Conservation (phyloP, 2,888 invertebrate genomes). For the Melinaea menophilus region DNA sequence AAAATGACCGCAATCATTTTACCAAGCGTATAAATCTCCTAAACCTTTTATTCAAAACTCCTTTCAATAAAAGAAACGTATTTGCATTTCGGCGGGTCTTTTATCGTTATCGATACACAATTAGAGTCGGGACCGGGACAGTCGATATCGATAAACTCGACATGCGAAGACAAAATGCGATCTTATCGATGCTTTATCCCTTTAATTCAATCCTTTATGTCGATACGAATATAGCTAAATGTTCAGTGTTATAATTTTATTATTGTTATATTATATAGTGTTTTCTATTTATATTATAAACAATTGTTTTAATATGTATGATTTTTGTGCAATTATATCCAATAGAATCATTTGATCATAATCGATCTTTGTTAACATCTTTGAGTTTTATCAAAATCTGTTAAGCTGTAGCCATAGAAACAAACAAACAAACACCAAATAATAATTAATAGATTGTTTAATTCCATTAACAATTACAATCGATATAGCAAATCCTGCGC, state of each 20-base stretch:
- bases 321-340: too few species aligned
- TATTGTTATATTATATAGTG: too few species aligned
- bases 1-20: background rate
- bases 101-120: slow-evolving; percentile 63
- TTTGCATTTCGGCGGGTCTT: slow-evolving; percentile 54
- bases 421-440: slow-evolving; percentile 10
- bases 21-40: too few species aligned
- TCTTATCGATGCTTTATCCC: slow-evolving; percentile 48
- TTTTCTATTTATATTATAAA: too few species aligned
- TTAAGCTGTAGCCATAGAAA: too few species aligned
- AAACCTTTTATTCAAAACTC: too few species aligned
- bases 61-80: slow-evolving; percentile 31
- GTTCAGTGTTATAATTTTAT: background rate
- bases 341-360: too few species aligned
- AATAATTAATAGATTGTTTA: slow-evolving; percentile 10
- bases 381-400: too few species aligned
- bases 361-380: too few species aligned
- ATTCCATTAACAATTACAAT: slow-evolving; percentile 45
- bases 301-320: too few species aligned
- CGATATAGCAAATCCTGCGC: slow-evolving; percentile 61
- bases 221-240: background rate
- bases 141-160: slow-evolving; percentile 63
- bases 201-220: slow-evolving; percentile 31
- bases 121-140: slow-evolving; percentile 68
- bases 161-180: slow-evolving; percentile 70